Evolutionary conservation across 2,797 vertebrate species (phyloP), one percentile per base, ranked within the genome.

Genomic region (Pangasius mekongensis): DNA sequence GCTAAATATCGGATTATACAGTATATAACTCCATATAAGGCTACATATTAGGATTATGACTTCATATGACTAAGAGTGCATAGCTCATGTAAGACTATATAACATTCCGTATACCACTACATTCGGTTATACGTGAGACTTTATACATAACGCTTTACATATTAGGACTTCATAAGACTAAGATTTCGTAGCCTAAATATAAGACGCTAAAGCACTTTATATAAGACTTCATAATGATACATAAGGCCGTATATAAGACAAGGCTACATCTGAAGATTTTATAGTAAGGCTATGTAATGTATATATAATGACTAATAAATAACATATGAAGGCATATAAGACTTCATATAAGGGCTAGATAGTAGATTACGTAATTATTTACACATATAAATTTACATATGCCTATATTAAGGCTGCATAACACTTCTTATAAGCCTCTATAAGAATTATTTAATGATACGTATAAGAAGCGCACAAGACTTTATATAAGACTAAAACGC

Each of bases 21-120:
- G 33, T 62, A 64, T 64, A 64, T 49, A 30, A 83, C 62, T 20
- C 60, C 62, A 67, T 83, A 83, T 83, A 67, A 67, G 82, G 62
- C 82, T 83, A 52, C n/a, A 52, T 83, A 33, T 52, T 10, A 67
- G 62, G 14, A 30, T 36, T 83, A 66, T 47, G 60, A 66, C 81
- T 18, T 83, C 3, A 64, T 24, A 47, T 43, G 80, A 43, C 22
- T 16, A 3, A 58, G n/a, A 81, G 4, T 39, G 78, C 54, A 39
- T 58, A 81, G 36, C 20, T 81, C 4, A 47, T 49, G 60, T 30
- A 83, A n/a, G 60, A 82, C 20, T 81, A 5, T 60, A 60, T 60
- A 81, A 39, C 22, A 18, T 81, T 81, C 10, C n/a, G 6, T 43
- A 62, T 14, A 43, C 22, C 22, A 43, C 18, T 47, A n/a, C 60